Evolutionary conservation across 2,888 invertebrate species (phyloP), one percentile per base, ranked within the genome.

Genomic region (Diarsia brunnea): DNA sequence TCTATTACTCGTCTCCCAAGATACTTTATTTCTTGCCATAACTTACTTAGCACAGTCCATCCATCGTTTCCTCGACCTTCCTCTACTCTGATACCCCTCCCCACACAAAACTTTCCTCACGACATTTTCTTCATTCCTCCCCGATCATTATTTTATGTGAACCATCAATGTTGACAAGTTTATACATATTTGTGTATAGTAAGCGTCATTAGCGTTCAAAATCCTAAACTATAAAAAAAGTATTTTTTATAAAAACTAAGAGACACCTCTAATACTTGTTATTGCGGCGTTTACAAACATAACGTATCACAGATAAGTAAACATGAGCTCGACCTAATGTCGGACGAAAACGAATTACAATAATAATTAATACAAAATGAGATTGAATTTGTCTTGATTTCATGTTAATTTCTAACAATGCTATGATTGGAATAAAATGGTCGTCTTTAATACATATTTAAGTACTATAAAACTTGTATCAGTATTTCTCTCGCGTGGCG

Each of bases 281-380:
- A 95, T 95, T 94, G 95, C 94, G 93, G 92, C 82, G 92, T 91
- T 93, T 93, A 93, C 91, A 91, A 95, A 95, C 92, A 90, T 93
- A 95, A 94, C 91, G 92, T 96, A 96, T 96, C 96, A 96, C 96
- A 96, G 96, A 96, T 93, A 93, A 93, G 90, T 91, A 92, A 92
- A 79, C 91, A 90, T 92, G 93, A 94, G 92, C 91, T 89, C 89
- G 85, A 88, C 76, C 78, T 87, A 79, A 31, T 31, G 86, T 80
- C 84, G 74, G 72, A 84, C 84, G 27, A 72, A 75, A 87, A 82
- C 73, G 77, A 78, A 76, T 79, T 81, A 87, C 64, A 68, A 79
- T 73, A 68, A 79, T 73, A 87, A 87, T 64, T 19, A 58, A 71
- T 67, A 77, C 19, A 49, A 73, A 67, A 75, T 82, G 81, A 89